phyloP scores from a whole-genome alignment of 2,888 invertebrate species.

The Eupithecia centaureata region DNA sequence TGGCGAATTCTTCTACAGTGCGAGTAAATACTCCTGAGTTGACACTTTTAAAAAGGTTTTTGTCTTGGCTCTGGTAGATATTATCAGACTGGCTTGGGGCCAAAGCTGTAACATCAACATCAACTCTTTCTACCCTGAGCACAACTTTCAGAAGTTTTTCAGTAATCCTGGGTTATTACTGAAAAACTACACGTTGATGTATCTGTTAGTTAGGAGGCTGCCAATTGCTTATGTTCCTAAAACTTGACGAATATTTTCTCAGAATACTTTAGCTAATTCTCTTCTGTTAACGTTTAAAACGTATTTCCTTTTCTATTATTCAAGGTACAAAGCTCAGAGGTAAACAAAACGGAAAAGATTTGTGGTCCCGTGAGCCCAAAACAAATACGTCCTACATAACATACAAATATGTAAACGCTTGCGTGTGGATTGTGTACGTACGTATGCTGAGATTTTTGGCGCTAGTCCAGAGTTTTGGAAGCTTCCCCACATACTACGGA shows the following conservation, averaged over 20 bases:
- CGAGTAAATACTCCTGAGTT: constrained; percentile 50
- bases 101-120: constrained; percentile 58
- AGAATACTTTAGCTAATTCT: background rate
- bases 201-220: background rate
- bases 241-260: background rate
- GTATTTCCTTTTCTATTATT: constrained; percentile 17
- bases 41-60: constrained; percentile 60
- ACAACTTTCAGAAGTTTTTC: constrained; percentile 50
- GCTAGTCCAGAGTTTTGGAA: constrained; percentile 60
- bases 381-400: constrained; percentile 56
- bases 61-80: constrained; percentile 65
- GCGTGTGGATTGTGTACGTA: constrained; percentile 42
- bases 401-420: constrained; percentile 47
- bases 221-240: background rate
- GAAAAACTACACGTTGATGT: constrained; percentile 24
- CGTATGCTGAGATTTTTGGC: constrained; percentile 67
- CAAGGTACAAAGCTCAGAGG: constrained; percentile 35
- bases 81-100: constrained; percentile 70
- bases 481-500: constrained; percentile 57
- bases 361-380: constrained; percentile 57
- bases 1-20: constrained; percentile 41
- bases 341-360: constrained; percentile 57
- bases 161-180: constrained; percentile 37
- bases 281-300: background rate
- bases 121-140: constrained; percentile 47